A percentile compares a stretch with the other conserved stretches of the same genome.
Evolutionary conservation across 2,797 vertebrate genomes (phyloP).

Genomic region (Nyctalus aviator): DNA sequence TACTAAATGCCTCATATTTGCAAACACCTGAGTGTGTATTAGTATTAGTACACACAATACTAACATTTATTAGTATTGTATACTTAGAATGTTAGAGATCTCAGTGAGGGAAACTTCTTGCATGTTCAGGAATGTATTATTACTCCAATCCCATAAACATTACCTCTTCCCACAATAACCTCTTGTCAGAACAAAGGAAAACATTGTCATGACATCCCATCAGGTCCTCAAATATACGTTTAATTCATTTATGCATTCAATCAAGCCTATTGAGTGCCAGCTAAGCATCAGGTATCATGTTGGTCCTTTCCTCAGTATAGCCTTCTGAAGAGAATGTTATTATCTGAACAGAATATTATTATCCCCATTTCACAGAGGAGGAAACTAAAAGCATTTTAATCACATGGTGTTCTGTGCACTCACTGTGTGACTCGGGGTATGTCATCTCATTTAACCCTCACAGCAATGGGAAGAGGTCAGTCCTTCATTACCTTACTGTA

Average conservation of each 20-base stretch:
- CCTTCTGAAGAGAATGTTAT: neutral
- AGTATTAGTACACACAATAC: neutral
- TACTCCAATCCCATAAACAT: neutral
- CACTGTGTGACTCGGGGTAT: neutral
- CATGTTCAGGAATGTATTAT: neutral
- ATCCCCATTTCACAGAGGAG: neutral
- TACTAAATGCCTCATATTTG: neutral
- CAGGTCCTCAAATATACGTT: neutral
- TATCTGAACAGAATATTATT: neutral
- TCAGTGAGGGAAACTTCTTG: neutral
- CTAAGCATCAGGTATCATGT: neutral
- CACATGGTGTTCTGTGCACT: neutral
- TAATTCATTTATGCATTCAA: neutral
- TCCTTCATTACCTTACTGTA: neutral
- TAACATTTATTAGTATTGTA: neutral
- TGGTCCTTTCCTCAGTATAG: neutral
- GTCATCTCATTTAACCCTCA: neutral
- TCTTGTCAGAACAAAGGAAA: neutral
- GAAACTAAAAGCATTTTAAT: neutral
- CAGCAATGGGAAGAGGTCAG: neutral
- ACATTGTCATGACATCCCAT: neutral
- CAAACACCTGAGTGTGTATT: neutral
- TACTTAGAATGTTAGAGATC: neutral
- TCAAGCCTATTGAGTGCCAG: neutral
- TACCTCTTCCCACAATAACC: neutral